phyloP scores from a whole-genome alignment of 2,888 invertebrate species.

The Caenorhabditis auriculariae region DNA sequence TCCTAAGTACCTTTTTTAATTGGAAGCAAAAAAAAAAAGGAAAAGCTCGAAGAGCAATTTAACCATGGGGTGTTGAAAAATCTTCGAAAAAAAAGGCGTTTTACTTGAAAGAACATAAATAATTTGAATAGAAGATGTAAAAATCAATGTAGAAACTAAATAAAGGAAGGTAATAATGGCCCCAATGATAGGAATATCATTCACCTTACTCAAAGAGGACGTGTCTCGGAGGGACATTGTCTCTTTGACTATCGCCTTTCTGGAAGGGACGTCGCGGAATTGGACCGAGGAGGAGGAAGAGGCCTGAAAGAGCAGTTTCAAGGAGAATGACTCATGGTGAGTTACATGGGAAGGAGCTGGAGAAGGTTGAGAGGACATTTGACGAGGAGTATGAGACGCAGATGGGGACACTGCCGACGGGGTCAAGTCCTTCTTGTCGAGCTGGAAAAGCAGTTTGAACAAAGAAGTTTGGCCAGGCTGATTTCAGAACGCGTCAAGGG shows the following conservation, averaged over 20 bases:
- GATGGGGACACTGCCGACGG: conserved; percentile 41
- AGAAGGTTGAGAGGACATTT: conserved; percentile 13
- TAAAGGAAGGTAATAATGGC: not conserved
- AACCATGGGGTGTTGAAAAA: too few species aligned
- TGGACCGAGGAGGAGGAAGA: conserved; percentile 13
- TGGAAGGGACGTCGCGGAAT: conserved; percentile 19
- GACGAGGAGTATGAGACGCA: too few species aligned
- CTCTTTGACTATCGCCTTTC: conserved; percentile 33
- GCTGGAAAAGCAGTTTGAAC: conserved; percentile 31
- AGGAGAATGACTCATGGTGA: not conserved
- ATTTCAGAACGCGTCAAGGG: too few species aligned
- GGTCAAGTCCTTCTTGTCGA: conserved; percentile 50
- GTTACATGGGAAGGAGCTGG: conserved; percentile 21
- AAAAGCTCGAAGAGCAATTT: too few species aligned
- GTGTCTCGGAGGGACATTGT: conserved; percentile 40
- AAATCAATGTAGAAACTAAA: too few species aligned
- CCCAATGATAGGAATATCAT: not conserved
- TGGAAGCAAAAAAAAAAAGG: too few species aligned
- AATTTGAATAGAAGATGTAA: too few species aligned
- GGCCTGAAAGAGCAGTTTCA: not conserved
- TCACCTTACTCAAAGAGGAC: conserved; percentile 11
- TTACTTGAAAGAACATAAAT: too few species aligned
- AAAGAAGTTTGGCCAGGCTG: too few species aligned
- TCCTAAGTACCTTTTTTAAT: too few species aligned
- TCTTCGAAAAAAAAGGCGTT: not conserved